Conservation (phyloP, 1,140 invertebrate genomes). For the Drosophila elegans region DNA sequence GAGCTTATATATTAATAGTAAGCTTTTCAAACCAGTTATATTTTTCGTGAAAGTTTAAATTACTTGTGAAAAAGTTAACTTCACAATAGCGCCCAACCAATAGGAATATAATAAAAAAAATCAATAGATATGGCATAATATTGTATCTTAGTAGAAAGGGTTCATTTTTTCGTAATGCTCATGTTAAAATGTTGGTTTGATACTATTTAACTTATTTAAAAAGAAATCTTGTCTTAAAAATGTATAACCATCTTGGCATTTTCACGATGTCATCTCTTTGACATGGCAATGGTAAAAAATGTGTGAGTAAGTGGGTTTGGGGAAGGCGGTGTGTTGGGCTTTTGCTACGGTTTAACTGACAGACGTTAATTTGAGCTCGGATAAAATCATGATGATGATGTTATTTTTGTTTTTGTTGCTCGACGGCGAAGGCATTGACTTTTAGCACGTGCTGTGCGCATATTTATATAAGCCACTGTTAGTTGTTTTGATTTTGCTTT, state of each 20-base stretch:
- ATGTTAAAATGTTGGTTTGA: too few species aligned
- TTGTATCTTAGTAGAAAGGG: too few species aligned
- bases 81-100: too few species aligned
- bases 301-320: conserved; percentile 4
- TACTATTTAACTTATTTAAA: too few species aligned
- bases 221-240: too few species aligned
- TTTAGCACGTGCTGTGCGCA: conserved; percentile 59
- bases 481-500: conserved; percentile 66
- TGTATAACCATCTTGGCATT: background rate
- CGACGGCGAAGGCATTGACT: conserved; percentile 60
- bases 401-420: conserved; percentile 24
- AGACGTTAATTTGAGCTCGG: conserved; percentile 56
- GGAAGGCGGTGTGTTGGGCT: conserved; percentile 13
- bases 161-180: too few species aligned
- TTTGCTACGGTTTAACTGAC: conserved; percentile 35
- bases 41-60: too few species aligned
- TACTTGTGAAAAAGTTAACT: too few species aligned
- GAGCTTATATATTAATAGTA: too few species aligned
- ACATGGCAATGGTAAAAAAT: conserved; percentile 10
- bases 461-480: conserved; percentile 58
- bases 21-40: too few species aligned
- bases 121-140: too few species aligned
- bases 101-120: too few species aligned
- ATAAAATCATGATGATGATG: conserved; percentile 19
- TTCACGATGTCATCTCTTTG: conserved; percentile 40